Conservation (phyloP, 2,888 invertebrate species). For the Galerucella nymphaeae region DNA sequence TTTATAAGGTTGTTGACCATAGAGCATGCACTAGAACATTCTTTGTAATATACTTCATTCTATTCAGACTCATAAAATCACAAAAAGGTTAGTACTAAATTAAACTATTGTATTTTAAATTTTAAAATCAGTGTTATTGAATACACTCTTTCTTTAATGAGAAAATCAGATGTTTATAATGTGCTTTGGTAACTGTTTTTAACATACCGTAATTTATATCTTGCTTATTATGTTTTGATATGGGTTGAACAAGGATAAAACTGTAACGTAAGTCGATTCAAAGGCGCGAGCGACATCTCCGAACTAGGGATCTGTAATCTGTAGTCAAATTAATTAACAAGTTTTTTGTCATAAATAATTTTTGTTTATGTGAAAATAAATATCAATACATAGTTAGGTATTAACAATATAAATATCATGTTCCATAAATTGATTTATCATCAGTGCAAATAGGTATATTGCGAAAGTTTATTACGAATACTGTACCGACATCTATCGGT, state of each 20-base stretch:
- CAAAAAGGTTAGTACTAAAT: not conserved
- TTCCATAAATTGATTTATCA: too few relatives aligned
- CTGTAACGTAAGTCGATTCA: not conserved
- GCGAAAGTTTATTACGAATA: too few relatives aligned
- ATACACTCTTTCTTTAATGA: slow-evolving; percentile 16
- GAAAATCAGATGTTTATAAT: slow-evolving; percentile 54
- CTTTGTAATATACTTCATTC: not conserved
- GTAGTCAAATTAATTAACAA: too few relatives aligned
- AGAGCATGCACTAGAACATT: not conserved
- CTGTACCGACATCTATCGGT: too few relatives aligned
- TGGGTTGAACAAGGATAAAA: not conserved
- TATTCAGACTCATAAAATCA: not conserved
- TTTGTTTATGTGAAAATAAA: too few relatives aligned
- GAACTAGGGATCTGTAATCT: not conserved
- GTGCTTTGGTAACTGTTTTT: slow-evolving; percentile 23
- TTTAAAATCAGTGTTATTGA: slow-evolving; percentile 3
- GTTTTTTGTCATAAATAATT: too few relatives aligned
- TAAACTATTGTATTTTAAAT: not conserved
- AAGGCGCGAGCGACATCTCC: not conserved
- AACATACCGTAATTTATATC: not conserved
- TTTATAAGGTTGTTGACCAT: slow-evolving; percentile 18
- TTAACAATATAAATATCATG: too few relatives aligned
- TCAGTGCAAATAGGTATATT: too few relatives aligned
- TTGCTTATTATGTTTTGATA: not conserved
- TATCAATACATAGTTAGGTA: too few relatives aligned